Base-by-base conservation (phyloP, 2,888 invertebrate genomes). In the Pherbina coryleti region DNA sequence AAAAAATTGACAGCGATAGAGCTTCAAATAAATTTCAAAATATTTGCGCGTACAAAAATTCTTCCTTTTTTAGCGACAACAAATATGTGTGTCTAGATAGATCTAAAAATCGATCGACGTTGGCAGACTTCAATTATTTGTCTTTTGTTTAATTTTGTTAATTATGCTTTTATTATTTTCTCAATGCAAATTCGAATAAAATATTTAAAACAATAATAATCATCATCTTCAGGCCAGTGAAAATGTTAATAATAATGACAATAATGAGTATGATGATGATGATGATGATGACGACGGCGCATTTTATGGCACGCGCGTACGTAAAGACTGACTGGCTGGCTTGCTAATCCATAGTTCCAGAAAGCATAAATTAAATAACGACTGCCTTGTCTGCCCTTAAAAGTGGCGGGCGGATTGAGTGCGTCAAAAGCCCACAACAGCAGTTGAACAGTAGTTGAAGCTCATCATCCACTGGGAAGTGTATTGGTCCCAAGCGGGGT, bases 1-100 rank as follows among this genome's bases (percentile, higher is more conserved):
- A 17, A 55, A 19, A 55, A 19, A n/a, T 55, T 19, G 5, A n/a
- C 34, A 64, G 14, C 17, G 64, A 17, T 31, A 64, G 31, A 51
- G 28, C 44, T 60, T 37, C 28, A 67, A 51, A 53, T 4, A 67
- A 19, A 49, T 77, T 75, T 75, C 55, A 25, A 81, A 80, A 82
- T 81, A 77, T 67, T 79, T 81, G 37, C 76, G 78, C 81, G 79
- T 81, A 82, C 69, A 11, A 53, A 73, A 14, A 67, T 22, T 31
- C 22, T 76, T 69, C 79, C 76, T 73, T 79, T 71, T 76, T 74
- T n/a, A 57, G 73, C 55, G 19, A 70, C n/a, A 17, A 57, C 74
- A 70, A 78, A 75, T 78, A 75, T 69, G 78, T 70, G 64, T 44
- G 78, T 70, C 70, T 44, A 44, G 44, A 44, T 44, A 57, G 51